Evolutionary conservation across 2,888 invertebrate species (phyloP).

Genomic region (Eurytoma adleriae): DNA sequence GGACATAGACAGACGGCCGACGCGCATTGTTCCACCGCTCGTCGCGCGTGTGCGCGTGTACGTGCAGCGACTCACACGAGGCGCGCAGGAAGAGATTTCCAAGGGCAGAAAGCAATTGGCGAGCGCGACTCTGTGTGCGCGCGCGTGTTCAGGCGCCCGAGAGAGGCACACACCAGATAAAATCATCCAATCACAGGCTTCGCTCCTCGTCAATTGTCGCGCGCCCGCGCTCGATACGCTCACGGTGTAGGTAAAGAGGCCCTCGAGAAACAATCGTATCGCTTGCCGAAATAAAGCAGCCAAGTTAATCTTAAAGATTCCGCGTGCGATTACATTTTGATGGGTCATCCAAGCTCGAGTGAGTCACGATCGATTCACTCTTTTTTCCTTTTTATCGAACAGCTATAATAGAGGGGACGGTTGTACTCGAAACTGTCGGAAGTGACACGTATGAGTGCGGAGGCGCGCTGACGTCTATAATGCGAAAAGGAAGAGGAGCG

Average conservation of each 20-base stretch:
- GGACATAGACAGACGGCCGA: background rate
- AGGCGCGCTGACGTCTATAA: background rate
- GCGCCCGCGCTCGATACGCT: slow-evolving; percentile 14
- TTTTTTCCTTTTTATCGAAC: no score
- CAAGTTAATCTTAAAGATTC: slow-evolving; percentile 57
- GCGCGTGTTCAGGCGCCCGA: background rate
- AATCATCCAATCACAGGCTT: slow-evolving; percentile 65
- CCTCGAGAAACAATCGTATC: background rate
- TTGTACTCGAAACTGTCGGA: background rate
- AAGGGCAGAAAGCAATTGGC: slow-evolving; percentile 64
- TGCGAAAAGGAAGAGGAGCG: slow-evolving; percentile 28
- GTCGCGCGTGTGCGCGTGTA: background rate
- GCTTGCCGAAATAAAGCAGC: background rate
- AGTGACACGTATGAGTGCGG: background rate
- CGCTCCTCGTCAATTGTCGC: slow-evolving; percentile 61
- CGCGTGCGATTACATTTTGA: background rate
- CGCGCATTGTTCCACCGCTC: background rate
- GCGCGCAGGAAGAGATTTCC: slow-evolving; percentile 62
- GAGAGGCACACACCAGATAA: slow-evolving; percentile 42
- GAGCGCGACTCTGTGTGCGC: slow-evolving; percentile 51
- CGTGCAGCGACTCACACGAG: slow-evolving; percentile 25
- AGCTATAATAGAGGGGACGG: background rate
- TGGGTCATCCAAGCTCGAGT: background rate
- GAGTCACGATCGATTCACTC: background rate
- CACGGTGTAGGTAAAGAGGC: slow-evolving; percentile 25